Base-by-base conservation (phyloP, 2,797 vertebrate genomes). In the Spinibarbus caldwelli region DNA sequence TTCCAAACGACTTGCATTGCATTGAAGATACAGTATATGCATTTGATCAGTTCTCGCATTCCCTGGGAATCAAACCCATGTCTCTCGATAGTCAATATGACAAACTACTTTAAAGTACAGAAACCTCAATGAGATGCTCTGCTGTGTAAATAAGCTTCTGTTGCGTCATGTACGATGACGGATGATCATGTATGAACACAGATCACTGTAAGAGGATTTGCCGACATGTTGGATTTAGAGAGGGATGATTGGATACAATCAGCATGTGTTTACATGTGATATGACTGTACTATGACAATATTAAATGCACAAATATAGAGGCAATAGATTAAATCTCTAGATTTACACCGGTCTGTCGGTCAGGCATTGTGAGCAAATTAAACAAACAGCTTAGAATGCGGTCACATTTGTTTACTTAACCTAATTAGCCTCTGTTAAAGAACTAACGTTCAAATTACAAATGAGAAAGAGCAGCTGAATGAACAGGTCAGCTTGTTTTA, bases 131-230 rank as follows among this genome's bases (percentile, higher is more conserved):
- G 62, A 66, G 29, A n/a, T 2, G 54, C 19, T 67, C 67, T 38
- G 34, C 66, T 38, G 34, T 41, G 67, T 11, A 68, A 68, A 68
- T 41, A 41, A 14, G 36, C 67, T 41, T 70, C 36, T 38, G 34
- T 1, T 68, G 66, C 19, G 36, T 38, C 19, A 36, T 21, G 64
- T 11, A 11, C 36, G 64, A 66, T 17, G 6, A 34, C 62, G 9
- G 62, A 66, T 66, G 29, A 34, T 34, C 62, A 10, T 34, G 7
- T 67, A 75, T 83, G 68, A 43, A 62, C 49, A n/a, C 36, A 62
- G 70, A 57, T 83, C 68, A 62, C 70, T 17, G 54, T 77, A 9
- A 34, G 49, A 52, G 47, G 75, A 34, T 34, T 77, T 52, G 29
- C 49, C 17, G 45, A 23, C 5, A 10, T 21, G 6, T 11, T 47